These are phyloP conservation scores for Leptonema lineaticorne DNA, from an alignment of 1,140 invertebrate genomes.

Conservation along the genomic window DNA sequence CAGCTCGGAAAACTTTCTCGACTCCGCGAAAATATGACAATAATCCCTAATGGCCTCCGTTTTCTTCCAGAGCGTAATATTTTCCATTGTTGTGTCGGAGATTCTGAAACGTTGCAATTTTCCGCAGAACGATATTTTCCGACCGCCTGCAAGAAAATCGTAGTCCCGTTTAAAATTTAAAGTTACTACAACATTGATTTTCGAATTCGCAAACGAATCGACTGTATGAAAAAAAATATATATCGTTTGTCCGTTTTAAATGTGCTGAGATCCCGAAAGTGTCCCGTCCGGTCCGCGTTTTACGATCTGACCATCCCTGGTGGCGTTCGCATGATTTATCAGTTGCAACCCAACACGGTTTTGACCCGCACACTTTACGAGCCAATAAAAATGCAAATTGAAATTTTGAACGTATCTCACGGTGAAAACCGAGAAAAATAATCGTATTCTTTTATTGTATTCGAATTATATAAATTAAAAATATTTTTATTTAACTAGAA, in stretches of 20 bases:
- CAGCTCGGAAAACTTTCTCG: conserved; percentile 25
- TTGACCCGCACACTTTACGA: conserved; percentile 24
- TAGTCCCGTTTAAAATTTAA: too few species aligned
- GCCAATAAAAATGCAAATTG: conserved; percentile 38
- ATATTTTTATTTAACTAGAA: too few species aligned
- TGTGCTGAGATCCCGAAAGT: background rate
- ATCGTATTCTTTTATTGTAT: too few species aligned
- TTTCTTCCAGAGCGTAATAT: conserved; percentile 6
- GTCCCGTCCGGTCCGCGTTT: background rate
- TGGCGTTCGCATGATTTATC: conserved; percentile 23
- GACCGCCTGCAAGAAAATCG: background rate
- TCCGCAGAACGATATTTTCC: background rate
- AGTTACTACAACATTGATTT: too few species aligned
- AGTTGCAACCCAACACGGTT: conserved; percentile 14
- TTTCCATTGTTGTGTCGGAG: conserved; percentile 14
- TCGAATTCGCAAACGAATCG: background rate
- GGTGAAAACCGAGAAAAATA: too few species aligned
- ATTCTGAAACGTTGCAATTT: background rate
- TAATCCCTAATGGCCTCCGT: conserved; percentile 35
- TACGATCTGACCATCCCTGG: background rate
- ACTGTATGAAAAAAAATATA: conserved; percentile 3
- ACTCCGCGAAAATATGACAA: conserved; percentile 34
- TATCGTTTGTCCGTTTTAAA: conserved; percentile 7
- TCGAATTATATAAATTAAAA: too few species aligned
- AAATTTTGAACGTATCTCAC: conserved; percentile 12